Evolutionary conservation across 2,113 vertebrate species (phyloP).

Genomic region (Callaeas wilsoni): DNA sequence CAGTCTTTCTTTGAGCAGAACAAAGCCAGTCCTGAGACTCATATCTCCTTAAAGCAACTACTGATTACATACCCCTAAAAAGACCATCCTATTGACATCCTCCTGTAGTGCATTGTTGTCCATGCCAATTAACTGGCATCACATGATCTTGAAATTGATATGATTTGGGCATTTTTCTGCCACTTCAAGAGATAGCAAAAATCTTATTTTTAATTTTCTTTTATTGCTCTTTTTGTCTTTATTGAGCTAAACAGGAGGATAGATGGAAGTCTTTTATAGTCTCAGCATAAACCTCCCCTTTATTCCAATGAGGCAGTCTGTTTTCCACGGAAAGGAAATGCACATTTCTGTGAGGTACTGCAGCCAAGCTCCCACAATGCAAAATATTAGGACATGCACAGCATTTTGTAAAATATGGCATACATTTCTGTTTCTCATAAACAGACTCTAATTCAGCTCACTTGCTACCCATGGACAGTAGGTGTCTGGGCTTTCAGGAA

Average conservation of each 20-base stretch:
- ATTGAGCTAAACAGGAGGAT: neutral
- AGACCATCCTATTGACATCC: neutral
- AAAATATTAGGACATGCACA: slow-evolving; percentile 46
- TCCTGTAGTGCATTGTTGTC: neutral
- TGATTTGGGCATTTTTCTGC: neutral
- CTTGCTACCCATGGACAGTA: neutral
- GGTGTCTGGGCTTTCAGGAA: slow-evolving; percentile 13
- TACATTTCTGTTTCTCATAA: neutral
- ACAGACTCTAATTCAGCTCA: neutral
- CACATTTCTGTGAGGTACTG: neutral
- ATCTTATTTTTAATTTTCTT: neutral
- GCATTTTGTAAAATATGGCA: slow-evolving; percentile 15
- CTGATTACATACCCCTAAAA: neutral
- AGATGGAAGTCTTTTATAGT: neutral
- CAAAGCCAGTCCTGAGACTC: neutral
- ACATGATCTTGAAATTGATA: neutral
- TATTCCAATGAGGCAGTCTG: neutral
- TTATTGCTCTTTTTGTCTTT: neutral
- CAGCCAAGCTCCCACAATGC: neutral
- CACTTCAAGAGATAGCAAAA: neutral
- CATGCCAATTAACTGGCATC: neutral
- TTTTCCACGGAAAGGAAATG: neutral
- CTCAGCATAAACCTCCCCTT: neutral
- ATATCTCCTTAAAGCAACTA: neutral
- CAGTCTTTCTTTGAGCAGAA: neutral